Percentiles rank a stretch among this genome's conserved stretches.
Conservation (phyloP, 2,113 vertebrate genomes). For the Sitta europaea region DNA sequence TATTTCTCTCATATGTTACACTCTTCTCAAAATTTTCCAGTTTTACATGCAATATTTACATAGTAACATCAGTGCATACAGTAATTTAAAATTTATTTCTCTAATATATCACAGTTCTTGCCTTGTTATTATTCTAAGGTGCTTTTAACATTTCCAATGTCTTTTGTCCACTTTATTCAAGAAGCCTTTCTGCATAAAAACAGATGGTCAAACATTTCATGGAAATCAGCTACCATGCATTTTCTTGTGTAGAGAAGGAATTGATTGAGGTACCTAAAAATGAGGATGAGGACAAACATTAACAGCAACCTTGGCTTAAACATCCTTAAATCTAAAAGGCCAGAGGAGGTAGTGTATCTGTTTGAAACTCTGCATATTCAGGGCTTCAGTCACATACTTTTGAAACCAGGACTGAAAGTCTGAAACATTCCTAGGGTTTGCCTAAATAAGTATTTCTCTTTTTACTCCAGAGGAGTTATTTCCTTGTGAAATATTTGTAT, state of each 20-base stretch:
- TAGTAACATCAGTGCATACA: neutral
- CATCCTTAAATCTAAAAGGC: neutral
- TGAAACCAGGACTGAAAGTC: neutral
- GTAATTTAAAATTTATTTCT: neutral
- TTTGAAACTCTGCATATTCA: neutral
- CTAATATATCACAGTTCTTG: neutral
- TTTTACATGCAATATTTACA: neutral
- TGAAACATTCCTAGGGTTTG: neutral
- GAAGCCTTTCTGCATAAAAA: neutral
- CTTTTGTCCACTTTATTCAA: neutral
- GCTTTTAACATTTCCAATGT: neutral
- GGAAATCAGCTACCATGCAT: neutral
- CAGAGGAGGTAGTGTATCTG: rapidly evolving
- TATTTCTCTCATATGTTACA: neutral
- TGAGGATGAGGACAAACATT: neutral
- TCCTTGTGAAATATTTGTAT: neutral
- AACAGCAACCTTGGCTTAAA: neutral
- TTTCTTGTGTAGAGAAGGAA: neutral
- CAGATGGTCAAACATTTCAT: neutral
- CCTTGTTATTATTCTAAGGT: neutral
- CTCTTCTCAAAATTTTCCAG: neutral
- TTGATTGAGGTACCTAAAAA: neutral
- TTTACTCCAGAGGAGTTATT: neutral
- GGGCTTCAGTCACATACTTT: neutral
- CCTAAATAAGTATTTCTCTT: neutral